Evolutionary conservation across 2,797 vertebrate species (phyloP).

Genomic region (Pangasius macronema): DNA sequence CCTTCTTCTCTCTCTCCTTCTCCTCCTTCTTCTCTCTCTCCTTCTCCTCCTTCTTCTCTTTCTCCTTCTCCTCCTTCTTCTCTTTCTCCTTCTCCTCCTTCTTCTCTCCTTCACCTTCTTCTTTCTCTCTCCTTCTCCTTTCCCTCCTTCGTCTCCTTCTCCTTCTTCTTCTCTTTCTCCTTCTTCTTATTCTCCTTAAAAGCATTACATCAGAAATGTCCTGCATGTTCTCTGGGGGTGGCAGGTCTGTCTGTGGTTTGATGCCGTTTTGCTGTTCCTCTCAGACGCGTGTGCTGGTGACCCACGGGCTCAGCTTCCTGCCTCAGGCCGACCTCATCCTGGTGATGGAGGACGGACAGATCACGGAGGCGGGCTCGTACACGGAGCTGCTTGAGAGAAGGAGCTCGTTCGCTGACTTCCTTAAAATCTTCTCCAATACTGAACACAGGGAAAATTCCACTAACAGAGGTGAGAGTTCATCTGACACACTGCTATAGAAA

Average conservation of each 20-base stretch:
- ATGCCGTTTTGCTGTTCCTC: background rate
- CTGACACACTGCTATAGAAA: background rate
- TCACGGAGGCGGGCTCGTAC: conserved; percentile 92
- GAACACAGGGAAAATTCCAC: conserved; percentile 54
- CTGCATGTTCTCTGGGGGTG: background rate
- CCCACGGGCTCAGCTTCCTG: conserved; percentile 87
- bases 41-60: too few species aligned
- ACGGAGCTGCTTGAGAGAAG: conserved; percentile 82
- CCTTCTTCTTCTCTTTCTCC: too few species aligned
- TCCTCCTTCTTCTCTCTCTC: too few species aligned
- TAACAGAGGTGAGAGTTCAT: conserved; percentile 63
- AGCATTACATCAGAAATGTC: background rate
- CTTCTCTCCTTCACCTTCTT: too few species aligned
- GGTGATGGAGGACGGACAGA: conserved; percentile 88
- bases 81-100: too few species aligned
- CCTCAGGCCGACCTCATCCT: conserved; percentile 86
- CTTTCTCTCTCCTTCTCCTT: too few species aligned
- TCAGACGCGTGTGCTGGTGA: conserved; percentile 82
- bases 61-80: too few species aligned
- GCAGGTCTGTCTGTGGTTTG: background rate
- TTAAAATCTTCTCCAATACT: conserved; percentile 62
- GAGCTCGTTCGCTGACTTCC: conserved; percentile 73
- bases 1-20: too few species aligned
- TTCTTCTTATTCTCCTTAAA: too few species aligned
- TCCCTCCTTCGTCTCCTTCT: too few species aligned